Evolutionary conservation across 92 coral and sea anemone species (phyloP).

Genomic region (Blastomussa wellsi): DNA sequence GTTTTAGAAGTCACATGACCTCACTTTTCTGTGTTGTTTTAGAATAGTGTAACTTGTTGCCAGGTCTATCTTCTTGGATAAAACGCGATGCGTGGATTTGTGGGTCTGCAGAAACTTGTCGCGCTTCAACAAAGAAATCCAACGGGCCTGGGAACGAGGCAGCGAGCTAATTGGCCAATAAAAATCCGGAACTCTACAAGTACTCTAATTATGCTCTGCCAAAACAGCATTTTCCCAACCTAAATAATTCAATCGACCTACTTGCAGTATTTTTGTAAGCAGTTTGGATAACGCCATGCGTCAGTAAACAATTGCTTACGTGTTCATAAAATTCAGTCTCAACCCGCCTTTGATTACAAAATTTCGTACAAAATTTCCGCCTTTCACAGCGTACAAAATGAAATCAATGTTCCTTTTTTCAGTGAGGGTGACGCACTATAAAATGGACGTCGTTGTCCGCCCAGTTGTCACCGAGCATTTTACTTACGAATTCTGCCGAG

Average conservation of each 20-base stretch:
- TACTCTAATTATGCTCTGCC: no score
- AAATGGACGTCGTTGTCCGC: background rate
- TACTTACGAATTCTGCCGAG: no score
- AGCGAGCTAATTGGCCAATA: background rate
- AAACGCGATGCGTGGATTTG: no score
- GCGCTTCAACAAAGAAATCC: background rate
- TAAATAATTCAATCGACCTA: background rate
- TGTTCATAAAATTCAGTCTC: background rate
- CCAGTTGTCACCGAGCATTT: no score
- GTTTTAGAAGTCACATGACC: background rate
- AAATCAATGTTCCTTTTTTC: background rate
- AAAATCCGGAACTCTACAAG: background rate
- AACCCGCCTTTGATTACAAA: background rate
- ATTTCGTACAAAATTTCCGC: background rate
- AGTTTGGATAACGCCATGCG: background rate
- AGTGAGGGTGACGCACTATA: background rate
- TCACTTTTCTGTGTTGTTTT: no score
- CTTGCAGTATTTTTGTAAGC: background rate
- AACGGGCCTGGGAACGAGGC: background rate
- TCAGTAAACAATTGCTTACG: background rate
- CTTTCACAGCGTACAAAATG: background rate
- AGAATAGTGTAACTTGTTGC: background rate
- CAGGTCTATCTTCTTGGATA: background rate
- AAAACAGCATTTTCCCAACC: background rate
- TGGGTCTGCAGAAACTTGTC: background rate